Evolutionary conservation across 30 jellyfish, hydroid and myxozoan species (phyloP).

Genomic region (Pelagia noctiluca): DNA sequence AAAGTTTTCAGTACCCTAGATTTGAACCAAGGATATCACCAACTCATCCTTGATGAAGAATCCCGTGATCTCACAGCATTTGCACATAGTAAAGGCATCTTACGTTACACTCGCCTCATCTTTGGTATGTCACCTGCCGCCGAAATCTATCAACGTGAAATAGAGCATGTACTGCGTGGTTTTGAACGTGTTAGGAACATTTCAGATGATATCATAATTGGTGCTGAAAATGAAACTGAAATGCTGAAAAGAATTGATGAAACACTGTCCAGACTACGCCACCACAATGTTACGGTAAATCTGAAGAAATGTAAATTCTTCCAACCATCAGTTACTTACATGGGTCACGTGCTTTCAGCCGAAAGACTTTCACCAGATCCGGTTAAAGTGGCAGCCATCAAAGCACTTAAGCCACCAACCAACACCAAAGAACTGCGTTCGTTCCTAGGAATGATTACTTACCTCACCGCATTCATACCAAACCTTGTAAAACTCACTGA

Average conservation of each 20-base stretch:
- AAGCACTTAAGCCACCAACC: conserved; percentile 16
- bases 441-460: conserved; percentile 21
- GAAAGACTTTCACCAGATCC: conserved; percentile 50
- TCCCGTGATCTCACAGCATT: conserved; percentile 48
- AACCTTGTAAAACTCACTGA: conserved; percentile 27
- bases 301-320: conserved; percentile 23
- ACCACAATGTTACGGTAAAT: conserved; percentile 40
- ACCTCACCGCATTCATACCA: conserved; percentile 12
- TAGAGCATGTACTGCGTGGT: conserved; percentile 35
- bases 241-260: conserved; percentile 29
- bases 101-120: conserved; percentile 43
- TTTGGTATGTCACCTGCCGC: conserved; percentile 73
- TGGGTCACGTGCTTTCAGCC: conserved; percentile 34
- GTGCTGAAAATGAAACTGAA: conserved; percentile 24
- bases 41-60: conserved; percentile 32
- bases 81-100: conserved; percentile 56
- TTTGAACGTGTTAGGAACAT: conserved; percentile 54
- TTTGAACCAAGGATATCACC: conserved; percentile 44
- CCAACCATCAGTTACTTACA: not conserved
- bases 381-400: conserved; percentile 2
- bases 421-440: conserved; percentile 15
- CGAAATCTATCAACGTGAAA: conserved; percentile 51
- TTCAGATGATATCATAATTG: conserved; percentile 57
- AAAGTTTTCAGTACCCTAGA: conserved; percentile 35
- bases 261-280: conserved; percentile 25